Conservation (phyloP, 2,888 invertebrate species). For the Tortricodes alternella region DNA sequence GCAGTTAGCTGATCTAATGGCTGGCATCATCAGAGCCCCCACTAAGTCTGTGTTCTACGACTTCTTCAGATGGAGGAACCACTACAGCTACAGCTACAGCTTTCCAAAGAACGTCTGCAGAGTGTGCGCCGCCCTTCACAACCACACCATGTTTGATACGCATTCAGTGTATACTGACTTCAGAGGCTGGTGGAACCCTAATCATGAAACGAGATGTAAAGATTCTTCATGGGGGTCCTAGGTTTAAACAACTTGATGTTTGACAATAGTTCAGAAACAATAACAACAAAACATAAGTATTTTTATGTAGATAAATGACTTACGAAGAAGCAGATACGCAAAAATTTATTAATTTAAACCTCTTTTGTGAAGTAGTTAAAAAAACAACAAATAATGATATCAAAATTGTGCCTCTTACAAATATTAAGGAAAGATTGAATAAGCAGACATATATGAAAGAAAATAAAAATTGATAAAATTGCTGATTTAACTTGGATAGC, state of each 20-base stretch:
- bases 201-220: background rate
- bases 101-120: background rate
- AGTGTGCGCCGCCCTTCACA: background rate
- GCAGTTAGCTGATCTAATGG: background rate
- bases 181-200: background rate
- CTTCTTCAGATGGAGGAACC: conserved; percentile 14
- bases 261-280: background rate
- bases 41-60: background rate
- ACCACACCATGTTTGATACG: background rate
- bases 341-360: no score
- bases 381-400: no score
- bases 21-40: background rate
- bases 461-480: no score
- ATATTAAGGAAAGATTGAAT: no score
- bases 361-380: no score
- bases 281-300: background rate
- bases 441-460: no score
- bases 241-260: no score
- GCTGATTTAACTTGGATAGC: no score
- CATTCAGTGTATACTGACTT: background rate
- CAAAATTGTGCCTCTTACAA: no score
- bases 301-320: no score
- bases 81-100: background rate
- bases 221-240: background rate
- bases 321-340: no score